Evolutionary conservation across 2,113 vertebrate genomes (phyloP).

Genomic region (Craseonycteris thonglongyai): DNA sequence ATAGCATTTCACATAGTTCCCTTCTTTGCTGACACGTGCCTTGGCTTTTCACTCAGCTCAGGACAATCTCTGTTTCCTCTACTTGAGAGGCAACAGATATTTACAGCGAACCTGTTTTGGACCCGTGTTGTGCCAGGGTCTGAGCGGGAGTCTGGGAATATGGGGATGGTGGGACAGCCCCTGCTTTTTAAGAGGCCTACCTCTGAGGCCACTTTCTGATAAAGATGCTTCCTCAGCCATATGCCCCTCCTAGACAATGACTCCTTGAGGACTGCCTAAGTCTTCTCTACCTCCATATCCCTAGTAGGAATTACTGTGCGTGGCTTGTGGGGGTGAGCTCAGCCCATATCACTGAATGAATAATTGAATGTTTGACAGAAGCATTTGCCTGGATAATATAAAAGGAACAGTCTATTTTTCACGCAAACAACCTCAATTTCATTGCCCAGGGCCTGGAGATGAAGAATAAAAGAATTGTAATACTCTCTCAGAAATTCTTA

Average conservation of each 20-base stretch:
- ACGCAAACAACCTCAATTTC: neutral
- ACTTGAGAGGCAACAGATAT: neutral
- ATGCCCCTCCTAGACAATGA: neutral
- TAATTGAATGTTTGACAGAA: neutral
- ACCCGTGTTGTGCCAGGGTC: neutral
- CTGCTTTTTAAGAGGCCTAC: neutral
- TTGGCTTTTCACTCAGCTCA: slow-evolving; percentile 20
- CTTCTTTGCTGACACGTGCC: neutral
- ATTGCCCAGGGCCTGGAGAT: neutral
- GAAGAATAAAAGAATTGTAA: slow-evolving; percentile 24
- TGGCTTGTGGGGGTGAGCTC: neutral
- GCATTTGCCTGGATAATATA: neutral
- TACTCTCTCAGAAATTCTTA: neutral
- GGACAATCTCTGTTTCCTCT: slow-evolving; percentile 18
- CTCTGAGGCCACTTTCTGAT: neutral
- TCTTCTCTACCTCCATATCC: neutral
- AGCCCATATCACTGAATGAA: neutral
- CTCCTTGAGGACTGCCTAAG: neutral
- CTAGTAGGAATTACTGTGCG: neutral
- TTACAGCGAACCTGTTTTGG: neutral
- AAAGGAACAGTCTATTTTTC: neutral
- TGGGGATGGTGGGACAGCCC: fast-evolving
- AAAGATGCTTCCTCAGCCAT: neutral
- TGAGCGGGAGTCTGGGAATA: neutral
- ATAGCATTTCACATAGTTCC: neutral